Evolutionary conservation across 2,797 vertebrate species (phyloP), one percentile per base, ranked within the genome.

Genomic region (Myotis pilosus): DNA sequence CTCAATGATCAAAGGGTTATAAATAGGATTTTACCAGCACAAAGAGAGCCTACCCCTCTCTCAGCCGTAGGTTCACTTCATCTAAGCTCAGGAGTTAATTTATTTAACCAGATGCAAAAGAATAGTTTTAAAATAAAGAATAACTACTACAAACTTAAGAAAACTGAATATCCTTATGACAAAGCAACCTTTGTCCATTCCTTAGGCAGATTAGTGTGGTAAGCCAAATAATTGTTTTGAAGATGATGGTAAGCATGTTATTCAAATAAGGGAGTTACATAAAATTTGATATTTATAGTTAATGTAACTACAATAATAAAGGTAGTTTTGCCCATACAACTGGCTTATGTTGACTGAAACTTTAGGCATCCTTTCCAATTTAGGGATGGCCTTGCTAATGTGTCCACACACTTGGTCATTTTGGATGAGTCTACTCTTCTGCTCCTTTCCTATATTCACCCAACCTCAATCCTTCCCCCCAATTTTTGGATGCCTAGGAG

Each of bases 51-150:
- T 9, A 72, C 81, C 22, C 1, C 2, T 84, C 20, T 30, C 19
- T 19, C 17, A 5, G 16, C 15, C 3, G 49, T 80, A 55, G 16
- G 84, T 72, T 84, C 12, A 28, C 44, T 72, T 82, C 28, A 57
- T 57, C 76, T 19, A 71, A 87, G 28, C 57, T 79, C 72, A 36
- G 17, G 17, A 95, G 47, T 78, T 49, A n/a, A 44, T 78, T 19
- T 53, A 15, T 62, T 30, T 44, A 79, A 47, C 53, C 28, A 80
- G 78, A 81, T 74, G n/a, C 33, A 93, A 53, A 87, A 74, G 2
- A 53, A 51, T 22, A n/a, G 3, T 71, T 94, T 95, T 51, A 60
- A 81, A 85, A 85, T 82, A 72, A 90, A 83, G 16, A 85, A 62
- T 57, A 85, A 62, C 55, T 69, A n/a, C 78, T 72, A 47, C 13